A percentile compares a stretch with the other conserved stretches of the same genome.
These are phyloP conservation scores for Hypothenemus hampei DNA, from an alignment of 1,140 invertebrate species.

Conservation along the genomic window DNA sequence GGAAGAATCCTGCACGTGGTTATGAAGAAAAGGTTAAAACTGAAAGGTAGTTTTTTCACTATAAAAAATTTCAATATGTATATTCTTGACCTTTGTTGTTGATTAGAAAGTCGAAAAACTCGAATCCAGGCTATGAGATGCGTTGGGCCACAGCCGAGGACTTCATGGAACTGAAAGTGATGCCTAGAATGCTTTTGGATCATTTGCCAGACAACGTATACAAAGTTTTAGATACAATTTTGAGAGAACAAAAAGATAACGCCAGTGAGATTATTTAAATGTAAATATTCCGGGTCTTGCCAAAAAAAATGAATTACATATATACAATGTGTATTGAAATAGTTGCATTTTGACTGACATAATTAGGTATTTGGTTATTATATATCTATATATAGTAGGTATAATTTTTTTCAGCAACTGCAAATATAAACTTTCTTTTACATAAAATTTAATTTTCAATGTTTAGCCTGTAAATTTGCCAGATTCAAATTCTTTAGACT, in stretches of 20 bases:
- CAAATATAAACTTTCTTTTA: no score
- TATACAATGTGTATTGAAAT: no score
- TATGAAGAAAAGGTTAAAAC: constrained; percentile 59
- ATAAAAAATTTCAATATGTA: background rate
- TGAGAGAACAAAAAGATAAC: constrained; percentile 49
- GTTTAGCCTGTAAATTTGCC: no score
- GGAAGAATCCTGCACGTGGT: constrained; percentile 69
- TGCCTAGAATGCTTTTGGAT: constrained; percentile 72
- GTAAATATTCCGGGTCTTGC: background rate
- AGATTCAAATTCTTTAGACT: no score
- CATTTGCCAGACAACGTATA: constrained; percentile 69
- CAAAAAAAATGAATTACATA: no score
- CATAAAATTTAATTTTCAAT: no score
- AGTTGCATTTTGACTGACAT: no score
- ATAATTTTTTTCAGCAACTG: no score
- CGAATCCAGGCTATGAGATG: constrained; percentile 63
- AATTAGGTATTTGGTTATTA: no score
- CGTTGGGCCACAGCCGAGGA: constrained; percentile 69
- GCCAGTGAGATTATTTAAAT: constrained; percentile 33
- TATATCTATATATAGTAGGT: no score
- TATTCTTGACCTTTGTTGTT: constrained; percentile 8
- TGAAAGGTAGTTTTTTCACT: constrained; percentile 49
- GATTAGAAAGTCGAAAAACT: constrained; percentile 54
- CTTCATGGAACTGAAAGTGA: constrained; percentile 67
- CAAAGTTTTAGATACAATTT: constrained; percentile 57